Evolutionary conservation across 2,797 vertebrate species (phyloP), one percentile per base, ranked within the genome.

Genomic region (Acrocephalus scirpaceus): DNA sequence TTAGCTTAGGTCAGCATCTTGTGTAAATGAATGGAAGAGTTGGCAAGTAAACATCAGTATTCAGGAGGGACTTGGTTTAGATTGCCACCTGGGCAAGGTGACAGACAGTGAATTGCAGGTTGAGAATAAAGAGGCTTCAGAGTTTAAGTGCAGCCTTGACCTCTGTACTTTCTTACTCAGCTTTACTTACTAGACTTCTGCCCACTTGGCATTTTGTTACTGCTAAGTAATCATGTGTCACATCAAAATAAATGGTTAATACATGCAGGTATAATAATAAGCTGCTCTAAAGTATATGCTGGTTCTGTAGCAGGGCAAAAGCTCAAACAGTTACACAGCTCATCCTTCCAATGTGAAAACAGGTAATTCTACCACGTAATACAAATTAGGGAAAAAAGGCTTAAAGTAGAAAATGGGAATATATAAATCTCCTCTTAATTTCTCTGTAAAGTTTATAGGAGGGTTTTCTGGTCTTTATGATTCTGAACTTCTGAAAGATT

Each of bases 221-320:
- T 95, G 54, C 86, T 75, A 76, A 70, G 21, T 88, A 93, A 88
- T 83, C 36, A 67, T 62, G 57, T 93, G 45, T 85, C 85, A 56
- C 78, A 60, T 83, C 82, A 88, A 93, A 95, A 61, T 75, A 77
- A 83, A 75, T 92, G 50, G 36, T 80, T 84, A 90, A 92, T 84
- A 84, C 61, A 72, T 81, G 36, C 18, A 42, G 44, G 58, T 86
- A 42, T 77, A 69, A 70, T 90, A 71, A 84, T 72, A 88, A 90
- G 38, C 36, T 86, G 29, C 27, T 57, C 26, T 73, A 34, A 92
- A 73, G n/a, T 69, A n/a, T 36, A 5, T 57, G 22, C 44, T 72
- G 23, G 7, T 60, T 54, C 32, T 57, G 15, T 67, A 53, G 61
- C 5, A n/a, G 30, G 27, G 42, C 32, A 47, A 65, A 88, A 85